These are phyloP conservation scores for Escarpia spicata DNA, from an alignment of 2,888 invertebrate genomes.

Conservation along the genomic window DNA sequence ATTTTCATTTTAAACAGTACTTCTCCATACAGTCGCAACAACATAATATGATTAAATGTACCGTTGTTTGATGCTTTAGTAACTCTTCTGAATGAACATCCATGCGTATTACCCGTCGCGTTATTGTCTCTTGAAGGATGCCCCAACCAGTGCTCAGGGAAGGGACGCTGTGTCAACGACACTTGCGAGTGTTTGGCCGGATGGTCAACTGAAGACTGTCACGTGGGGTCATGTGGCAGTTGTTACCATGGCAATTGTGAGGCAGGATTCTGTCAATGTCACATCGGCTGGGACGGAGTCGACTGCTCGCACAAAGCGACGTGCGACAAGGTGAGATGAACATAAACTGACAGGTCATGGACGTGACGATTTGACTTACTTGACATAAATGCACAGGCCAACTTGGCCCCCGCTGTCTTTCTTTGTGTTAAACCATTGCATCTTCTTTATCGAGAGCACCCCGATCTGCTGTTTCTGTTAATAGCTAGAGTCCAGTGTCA, in stretches of 20 bases:
- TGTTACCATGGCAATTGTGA: conserved; percentile 6
- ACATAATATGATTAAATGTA: too few species aligned
- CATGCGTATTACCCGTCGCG: not conserved
- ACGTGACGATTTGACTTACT: too few species aligned
- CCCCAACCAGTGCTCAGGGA: not conserved
- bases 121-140: not conserved
- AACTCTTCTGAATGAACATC: not conserved
- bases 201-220: not conserved
- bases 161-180: not conserved
- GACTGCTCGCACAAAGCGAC: not conserved
- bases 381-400: too few species aligned
- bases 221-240: not conserved
- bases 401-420: too few species aligned
- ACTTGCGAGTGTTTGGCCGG: too few species aligned
- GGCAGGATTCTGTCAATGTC: conserved; percentile 4
- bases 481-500: too few species aligned
- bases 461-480: too few species aligned
- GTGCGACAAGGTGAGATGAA: not conserved
- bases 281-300: not conserved
- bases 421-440: too few species aligned
- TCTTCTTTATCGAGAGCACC: too few species aligned
- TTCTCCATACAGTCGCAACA: too few species aligned
- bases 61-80: too few species aligned
- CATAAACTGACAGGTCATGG: not conserved
- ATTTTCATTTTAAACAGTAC: too few species aligned